Percentiles rank a stretch among this genome's conserved stretches.
These are phyloP conservation scores for Druon quercuslanigerum DNA, from an alignment of 1,140 invertebrate genomes.

Conservation along the genomic window DNA sequence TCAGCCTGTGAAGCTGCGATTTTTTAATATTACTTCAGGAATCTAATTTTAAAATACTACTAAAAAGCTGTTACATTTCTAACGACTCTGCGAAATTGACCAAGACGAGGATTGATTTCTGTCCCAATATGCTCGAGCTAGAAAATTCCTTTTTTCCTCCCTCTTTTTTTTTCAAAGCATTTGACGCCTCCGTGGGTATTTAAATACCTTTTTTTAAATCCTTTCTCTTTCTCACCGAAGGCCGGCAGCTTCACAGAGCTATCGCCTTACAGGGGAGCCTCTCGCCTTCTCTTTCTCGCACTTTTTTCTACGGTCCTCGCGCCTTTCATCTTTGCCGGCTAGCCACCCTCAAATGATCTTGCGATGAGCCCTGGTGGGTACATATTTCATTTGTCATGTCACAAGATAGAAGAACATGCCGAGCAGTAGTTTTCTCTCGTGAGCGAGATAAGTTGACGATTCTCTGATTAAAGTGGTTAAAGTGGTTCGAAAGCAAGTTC, in stretches of 20 bases:
- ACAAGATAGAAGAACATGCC: conserved; percentile 45
- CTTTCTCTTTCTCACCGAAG: conserved; percentile 48
- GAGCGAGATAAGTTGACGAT: background rate
- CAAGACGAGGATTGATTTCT: background rate
- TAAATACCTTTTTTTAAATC: conserved; percentile 42
- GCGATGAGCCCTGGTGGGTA: conserved; percentile 59
- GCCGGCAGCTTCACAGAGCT: conserved; percentile 54
- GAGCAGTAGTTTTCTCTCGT: background rate
- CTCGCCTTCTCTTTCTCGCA: conserved; percentile 48
- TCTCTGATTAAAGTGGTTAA: conserved; percentile 6
- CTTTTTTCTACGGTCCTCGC: conserved; percentile 47
- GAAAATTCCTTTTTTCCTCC: background rate
- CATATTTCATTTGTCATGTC: conserved; percentile 69
- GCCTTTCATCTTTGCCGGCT: conserved; percentile 69
- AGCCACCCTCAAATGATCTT: conserved; percentile 55
- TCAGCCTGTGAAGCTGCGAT: background rate
- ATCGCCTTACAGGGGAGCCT: conserved; percentile 58
- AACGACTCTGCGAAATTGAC: background rate
- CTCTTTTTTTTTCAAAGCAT: background rate
- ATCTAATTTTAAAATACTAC: background rate
- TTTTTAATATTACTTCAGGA: background rate
- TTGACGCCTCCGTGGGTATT: conserved; percentile 17
- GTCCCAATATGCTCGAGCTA: background rate
- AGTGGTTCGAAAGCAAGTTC: no score
- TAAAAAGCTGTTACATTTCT: background rate